Conservation (phyloP, 2,888 invertebrate genomes). For the Podabrus alpinus region DNA sequence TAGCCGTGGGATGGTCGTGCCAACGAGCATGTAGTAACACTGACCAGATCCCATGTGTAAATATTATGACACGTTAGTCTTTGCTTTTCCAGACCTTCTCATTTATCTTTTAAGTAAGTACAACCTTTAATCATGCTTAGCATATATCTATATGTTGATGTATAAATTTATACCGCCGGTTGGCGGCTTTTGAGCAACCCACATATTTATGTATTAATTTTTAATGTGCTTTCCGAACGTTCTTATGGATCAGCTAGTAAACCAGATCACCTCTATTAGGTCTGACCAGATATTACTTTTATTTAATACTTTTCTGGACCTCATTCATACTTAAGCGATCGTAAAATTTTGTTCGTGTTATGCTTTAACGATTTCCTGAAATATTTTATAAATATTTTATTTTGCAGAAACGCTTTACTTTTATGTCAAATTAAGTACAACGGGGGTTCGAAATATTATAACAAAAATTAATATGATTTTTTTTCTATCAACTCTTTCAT, state of each 20-base stretch:
- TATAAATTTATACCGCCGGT: background rate
- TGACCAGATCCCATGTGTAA: conserved; percentile 24
- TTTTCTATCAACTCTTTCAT: too few relatives aligned
- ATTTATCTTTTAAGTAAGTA: conserved; percentile 20
- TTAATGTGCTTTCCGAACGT: background rate
- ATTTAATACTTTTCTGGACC: background rate
- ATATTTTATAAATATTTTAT: background rate
- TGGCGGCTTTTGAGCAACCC: background rate
- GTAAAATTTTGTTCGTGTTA: background rate
- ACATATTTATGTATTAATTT: background rate
- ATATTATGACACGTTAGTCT: conserved; percentile 27
- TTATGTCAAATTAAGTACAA: background rate
- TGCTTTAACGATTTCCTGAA: background rate
- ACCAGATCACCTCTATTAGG: background rate
- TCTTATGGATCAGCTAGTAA: background rate
- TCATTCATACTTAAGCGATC: background rate
- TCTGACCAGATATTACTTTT: background rate
- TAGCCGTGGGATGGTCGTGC: background rate
- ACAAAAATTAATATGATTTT: background rate
- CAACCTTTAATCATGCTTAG: conserved; percentile 21
- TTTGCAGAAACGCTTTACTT: background rate
- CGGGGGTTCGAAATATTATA: too few relatives aligned
- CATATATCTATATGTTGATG: background rate
- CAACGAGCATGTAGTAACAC: conserved; percentile 4
- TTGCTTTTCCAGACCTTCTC: conserved; percentile 15